Conservation (phyloP, 2,888 invertebrate genomes). For the Hymenopus coronatus region DNA sequence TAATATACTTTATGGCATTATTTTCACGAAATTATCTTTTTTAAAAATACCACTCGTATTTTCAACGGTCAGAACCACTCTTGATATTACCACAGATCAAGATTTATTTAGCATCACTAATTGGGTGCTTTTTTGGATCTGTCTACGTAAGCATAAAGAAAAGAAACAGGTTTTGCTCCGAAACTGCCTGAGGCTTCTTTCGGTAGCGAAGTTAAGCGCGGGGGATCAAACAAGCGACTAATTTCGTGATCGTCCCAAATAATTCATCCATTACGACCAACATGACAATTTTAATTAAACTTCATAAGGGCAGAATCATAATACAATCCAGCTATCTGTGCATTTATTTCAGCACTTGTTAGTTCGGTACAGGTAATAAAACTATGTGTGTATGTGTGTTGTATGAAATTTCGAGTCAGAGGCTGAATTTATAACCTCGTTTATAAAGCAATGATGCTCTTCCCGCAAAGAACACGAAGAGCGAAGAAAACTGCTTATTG, state of each 20-base stretch:
- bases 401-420: not conserved
- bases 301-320: not conserved
- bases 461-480: not conserved
- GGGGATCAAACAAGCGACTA: not conserved
- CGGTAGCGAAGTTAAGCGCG: not conserved
- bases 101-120: no score
- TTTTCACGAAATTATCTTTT: no score
- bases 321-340: not conserved
- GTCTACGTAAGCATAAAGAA: no score
- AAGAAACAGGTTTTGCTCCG: no score
- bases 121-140: no score
- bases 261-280: not conserved
- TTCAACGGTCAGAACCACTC: no score
- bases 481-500: constrained; percentile 11
- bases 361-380: not conserved
- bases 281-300: not conserved
- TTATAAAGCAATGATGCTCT: not conserved
- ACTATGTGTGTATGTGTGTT: not conserved
- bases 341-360: not conserved
- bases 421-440: constrained; percentile 13
- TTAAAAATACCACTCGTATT: no score
- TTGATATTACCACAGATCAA: no score
- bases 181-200: not conserved
- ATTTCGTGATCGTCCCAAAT: not conserved
- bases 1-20: no score